Evolutionary conservation across 2,113 vertebrate species (phyloP).

Genomic region (Donacobius atricapilla): DNA sequence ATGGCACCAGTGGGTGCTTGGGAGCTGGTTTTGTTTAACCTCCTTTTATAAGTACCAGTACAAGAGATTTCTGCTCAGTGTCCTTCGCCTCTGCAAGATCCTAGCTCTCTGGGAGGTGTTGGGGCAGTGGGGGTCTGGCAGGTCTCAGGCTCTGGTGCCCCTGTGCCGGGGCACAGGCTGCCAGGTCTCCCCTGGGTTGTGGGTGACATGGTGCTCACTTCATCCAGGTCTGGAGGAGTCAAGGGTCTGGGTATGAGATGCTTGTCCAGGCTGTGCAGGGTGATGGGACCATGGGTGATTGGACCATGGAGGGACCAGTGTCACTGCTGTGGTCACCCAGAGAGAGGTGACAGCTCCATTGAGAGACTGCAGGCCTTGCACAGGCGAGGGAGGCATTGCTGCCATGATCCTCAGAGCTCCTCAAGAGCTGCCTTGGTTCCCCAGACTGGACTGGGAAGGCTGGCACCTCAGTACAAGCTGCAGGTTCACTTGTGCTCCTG

Average conservation of each 20-base stretch:
- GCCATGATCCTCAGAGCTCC: background rate
- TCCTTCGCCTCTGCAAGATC: background rate
- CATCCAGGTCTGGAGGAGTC: background rate
- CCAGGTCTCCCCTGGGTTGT: background rate
- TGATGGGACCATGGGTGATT: background rate
- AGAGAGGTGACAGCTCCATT: background rate
- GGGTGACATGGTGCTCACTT: background rate
- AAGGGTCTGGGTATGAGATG: background rate
- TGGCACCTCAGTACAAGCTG: background rate
- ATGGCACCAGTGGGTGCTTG: background rate
- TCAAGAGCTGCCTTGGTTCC: background rate
- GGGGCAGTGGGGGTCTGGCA: background rate
- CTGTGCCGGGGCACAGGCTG: background rate
- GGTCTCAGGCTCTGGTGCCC: background rate
- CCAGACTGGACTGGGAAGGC: background rate
- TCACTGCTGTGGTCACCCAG: background rate
- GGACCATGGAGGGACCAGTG: background rate
- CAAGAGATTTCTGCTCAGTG: background rate
- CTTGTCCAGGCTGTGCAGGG: rapidly evolving
- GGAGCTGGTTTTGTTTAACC: background rate
- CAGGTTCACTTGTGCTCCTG: background rate
- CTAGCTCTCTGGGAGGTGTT: background rate
- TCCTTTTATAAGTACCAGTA: background rate
- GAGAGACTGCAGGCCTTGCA: background rate
- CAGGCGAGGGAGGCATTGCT: background rate